Conservation (phyloP, 2,113 vertebrate species). For the Echinops telfairi region DNA sequence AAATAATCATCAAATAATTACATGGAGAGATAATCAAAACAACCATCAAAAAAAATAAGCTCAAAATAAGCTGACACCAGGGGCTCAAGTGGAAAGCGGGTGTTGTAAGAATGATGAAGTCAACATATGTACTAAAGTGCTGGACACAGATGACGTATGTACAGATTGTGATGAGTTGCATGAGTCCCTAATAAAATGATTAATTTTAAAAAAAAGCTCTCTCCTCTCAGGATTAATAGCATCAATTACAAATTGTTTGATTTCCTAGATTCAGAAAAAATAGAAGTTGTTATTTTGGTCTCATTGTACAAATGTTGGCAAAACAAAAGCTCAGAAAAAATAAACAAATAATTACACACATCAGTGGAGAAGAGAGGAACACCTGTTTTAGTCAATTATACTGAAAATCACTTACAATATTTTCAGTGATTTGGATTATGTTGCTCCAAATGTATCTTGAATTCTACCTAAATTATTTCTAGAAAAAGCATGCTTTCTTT, state of each 20-base stretch:
- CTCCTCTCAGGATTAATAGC: neutral
- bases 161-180: too few relatives aligned
- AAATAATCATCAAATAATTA: neutral
- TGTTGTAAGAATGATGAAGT: too few relatives aligned
- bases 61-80: too few relatives aligned
- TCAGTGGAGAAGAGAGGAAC: neutral
- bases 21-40: neutral
- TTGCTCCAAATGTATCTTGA: neutral
- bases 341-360: neutral
- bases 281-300: neutral
- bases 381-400: neutral
- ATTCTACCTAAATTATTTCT: neutral
- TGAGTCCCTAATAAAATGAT: too few relatives aligned
- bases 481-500: neutral
- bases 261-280: neutral
- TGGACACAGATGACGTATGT: too few relatives aligned
- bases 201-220: rapidly evolving
- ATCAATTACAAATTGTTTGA: neutral
- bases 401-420: neutral
- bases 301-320: neutral
- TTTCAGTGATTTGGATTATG: neutral
- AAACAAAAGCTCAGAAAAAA: neutral
- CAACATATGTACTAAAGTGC: too few relatives aligned
- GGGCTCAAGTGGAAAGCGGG: too few relatives aligned
- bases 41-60: neutral